Percentiles rank a stretch among this genome's conserved stretches.
Conservation (phyloP, 2,797 vertebrate species). For the Cossypha polioptera region DNA sequence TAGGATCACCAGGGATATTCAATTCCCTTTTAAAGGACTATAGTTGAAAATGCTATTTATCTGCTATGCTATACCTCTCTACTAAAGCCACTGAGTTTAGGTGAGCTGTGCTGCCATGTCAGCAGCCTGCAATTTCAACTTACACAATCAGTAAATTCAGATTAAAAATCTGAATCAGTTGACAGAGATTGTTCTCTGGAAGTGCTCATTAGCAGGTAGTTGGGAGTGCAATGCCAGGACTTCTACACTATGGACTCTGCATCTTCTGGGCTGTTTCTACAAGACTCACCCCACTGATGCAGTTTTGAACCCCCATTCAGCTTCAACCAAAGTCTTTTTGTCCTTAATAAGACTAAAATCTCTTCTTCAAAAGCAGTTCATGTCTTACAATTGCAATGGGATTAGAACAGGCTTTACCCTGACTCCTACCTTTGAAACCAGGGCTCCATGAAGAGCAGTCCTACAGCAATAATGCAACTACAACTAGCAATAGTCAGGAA, state of each 20-base stretch:
- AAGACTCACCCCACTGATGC: background rate
- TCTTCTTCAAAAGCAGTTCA: background rate
- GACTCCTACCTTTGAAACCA: background rate
- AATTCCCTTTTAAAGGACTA: background rate
- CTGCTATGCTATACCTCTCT: background rate
- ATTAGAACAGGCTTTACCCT: background rate
- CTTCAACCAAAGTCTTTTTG: background rate
- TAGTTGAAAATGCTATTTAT: background rate
- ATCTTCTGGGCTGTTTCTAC: background rate
- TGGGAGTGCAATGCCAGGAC: background rate
- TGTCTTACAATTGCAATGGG: background rate
- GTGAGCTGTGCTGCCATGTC: background rate
- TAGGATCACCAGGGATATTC: background rate
- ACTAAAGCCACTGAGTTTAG: background rate
- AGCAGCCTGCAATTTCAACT: background rate
- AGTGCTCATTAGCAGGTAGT: background rate
- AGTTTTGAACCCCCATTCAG: background rate
- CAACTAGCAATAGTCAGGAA: background rate
- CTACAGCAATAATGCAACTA: background rate
- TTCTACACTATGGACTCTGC: background rate
- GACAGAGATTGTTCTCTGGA: background rate
- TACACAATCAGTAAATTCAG: background rate
- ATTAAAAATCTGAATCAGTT: background rate
- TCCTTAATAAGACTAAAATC: background rate
- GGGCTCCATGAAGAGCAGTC: background rate